Evolutionary conservation across 2,888 invertebrate species (phyloP).

Genomic region (Parnassius mnemosyne): DNA sequence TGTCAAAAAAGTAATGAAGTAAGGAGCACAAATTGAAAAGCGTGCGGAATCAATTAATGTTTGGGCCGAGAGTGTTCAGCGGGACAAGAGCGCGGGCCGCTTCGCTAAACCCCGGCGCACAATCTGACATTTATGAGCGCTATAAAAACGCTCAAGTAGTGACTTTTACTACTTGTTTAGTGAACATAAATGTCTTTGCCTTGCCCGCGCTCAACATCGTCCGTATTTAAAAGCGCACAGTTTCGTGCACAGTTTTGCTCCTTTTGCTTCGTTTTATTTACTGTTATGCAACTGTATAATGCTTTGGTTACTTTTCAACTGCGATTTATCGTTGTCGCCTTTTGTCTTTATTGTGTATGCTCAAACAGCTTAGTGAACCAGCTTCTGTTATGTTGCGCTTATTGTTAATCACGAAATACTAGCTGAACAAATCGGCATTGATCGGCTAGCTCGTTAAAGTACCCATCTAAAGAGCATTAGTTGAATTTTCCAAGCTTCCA

Average conservation of each 20-base stretch:
- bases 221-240: constrained; percentile 80
- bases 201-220: constrained; percentile 76
- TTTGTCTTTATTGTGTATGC: constrained; percentile 68
- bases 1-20: constrained; percentile 40
- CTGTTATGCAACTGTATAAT: constrained; percentile 79
- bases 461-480: too few species aligned
- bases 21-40: constrained; percentile 44
- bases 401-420: too few species aligned
- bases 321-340: constrained; percentile 71
- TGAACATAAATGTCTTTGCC: constrained; percentile 82
- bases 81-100: constrained; percentile 36
- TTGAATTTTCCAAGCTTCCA: too few species aligned
- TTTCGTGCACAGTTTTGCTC: constrained; percentile 73
- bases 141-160: constrained; percentile 82
- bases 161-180: constrained; percentile 83
- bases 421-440: too few species aligned
- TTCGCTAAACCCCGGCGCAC: constrained; percentile 73
- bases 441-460: too few species aligned
- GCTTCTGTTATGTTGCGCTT: neutral
- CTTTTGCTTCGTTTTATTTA: constrained; percentile 76
- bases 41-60: constrained; percentile 67
- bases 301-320: constrained; percentile 77
- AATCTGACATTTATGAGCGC: constrained; percentile 82
- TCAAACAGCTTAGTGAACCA: neutral
- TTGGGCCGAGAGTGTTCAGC: constrained; percentile 34